phyloP scores from a whole-genome alignment of 2,888 invertebrate genomes.

The Monoplex corrugatus region DNA sequence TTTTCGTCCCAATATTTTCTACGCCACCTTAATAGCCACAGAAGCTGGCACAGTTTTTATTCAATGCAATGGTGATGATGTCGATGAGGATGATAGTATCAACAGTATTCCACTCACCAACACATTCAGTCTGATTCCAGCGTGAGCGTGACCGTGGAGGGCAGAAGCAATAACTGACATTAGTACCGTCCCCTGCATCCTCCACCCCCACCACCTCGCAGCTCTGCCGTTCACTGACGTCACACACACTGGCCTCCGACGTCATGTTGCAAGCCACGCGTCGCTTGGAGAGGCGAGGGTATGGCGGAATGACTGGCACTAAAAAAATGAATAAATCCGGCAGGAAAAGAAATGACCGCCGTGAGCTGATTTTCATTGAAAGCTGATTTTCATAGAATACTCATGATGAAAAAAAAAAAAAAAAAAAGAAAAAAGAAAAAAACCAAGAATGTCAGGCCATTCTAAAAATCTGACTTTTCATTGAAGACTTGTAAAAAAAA shows the following conservation, averaged over 20 bases:
- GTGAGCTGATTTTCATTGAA: no score
- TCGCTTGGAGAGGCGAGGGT: not conserved
- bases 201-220: not conserved
- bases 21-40: no score
- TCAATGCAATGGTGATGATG: no score
- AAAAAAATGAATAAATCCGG: not conserved
- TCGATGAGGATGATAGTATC: no score
- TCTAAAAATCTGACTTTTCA: not conserved
- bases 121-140: not conserved
- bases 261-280: not conserved
- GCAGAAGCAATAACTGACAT: not conserved
- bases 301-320: conserved; percentile 41
- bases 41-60: no score
- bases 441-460: no score
- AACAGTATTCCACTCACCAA: conserved; percentile 6
- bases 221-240: conserved; percentile 23
- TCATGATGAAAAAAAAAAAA: not conserved
- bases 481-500: no score
- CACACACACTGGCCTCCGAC: conserved; percentile 18
- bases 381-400: no score
- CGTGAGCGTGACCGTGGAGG: not conserved
- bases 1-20: no score
- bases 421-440: not conserved
- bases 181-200: not conserved
- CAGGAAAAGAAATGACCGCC: no score